Percentiles rank a stretch among this genome's conserved stretches.
These are phyloP conservation scores for Eupithecia tripunctaria DNA, from an alignment of 2,888 invertebrate species.

Conservation along the genomic window DNA sequence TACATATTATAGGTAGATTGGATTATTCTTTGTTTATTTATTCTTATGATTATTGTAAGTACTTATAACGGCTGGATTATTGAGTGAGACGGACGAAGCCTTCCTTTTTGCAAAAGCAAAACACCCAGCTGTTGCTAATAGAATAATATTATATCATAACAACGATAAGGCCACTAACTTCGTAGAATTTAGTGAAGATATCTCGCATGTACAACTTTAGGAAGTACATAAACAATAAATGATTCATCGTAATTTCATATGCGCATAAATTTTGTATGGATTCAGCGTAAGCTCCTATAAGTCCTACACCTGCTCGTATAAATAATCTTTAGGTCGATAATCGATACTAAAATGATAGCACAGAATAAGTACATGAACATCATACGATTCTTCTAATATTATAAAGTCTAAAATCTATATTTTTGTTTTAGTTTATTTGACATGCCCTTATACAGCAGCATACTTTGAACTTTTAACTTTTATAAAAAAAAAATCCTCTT, in stretches of 20 bases:
- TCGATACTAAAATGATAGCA: not conserved
- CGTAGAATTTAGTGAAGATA: not conserved
- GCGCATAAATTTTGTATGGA: not conserved
- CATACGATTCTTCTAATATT: not conserved
- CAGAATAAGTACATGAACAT: constrained; percentile 1
- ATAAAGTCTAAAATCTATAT: no score
- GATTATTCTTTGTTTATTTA: no score
- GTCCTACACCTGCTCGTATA: not conserved
- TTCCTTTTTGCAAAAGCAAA: not conserved
- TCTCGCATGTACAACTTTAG: constrained; percentile 1
- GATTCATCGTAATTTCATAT: constrained; percentile 2
- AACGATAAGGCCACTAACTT: not conserved
- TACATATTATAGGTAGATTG: no score
- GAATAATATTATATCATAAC: not conserved
- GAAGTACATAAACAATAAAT: constrained; percentile 8
- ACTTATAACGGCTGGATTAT: not conserved
- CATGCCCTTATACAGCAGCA: no score
- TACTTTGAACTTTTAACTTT: no score
- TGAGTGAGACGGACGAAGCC: not conserved
- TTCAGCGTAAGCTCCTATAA: not conserved
- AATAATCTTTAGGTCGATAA: constrained; percentile 1
- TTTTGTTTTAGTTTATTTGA: no score
- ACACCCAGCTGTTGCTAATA: not conserved
- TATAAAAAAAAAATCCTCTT: no score
- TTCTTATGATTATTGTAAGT: no score